Evolutionary conservation across 1,140 invertebrate species (phyloP).

Genomic region (Drosophila dunni): DNA sequence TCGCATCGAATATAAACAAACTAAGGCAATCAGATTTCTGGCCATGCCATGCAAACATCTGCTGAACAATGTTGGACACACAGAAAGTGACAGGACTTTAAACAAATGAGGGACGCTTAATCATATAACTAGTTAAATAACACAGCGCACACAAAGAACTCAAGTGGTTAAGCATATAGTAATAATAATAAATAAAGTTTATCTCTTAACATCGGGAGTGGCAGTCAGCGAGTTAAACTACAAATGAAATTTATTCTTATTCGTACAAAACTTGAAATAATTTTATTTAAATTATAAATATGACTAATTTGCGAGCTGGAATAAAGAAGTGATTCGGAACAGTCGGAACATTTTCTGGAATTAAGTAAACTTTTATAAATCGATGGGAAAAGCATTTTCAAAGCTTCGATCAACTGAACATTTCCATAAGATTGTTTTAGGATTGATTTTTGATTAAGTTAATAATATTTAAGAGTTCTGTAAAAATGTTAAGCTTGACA

Average conservation of each 20-base stretch:
- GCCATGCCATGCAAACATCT: slow-evolving; percentile 47
- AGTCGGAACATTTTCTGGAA: no score
- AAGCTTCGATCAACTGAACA: no score
- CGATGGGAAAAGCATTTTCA: no score
- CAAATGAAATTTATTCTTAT: not conserved
- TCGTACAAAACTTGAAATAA: not conserved
- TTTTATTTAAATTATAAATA: not conserved
- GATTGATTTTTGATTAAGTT: no score
- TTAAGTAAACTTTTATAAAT: not conserved
- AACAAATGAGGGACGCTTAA: slow-evolving; percentile 13
- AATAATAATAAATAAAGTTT: not conserved
- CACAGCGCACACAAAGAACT: not conserved
- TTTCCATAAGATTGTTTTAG: no score
- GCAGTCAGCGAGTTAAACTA: not conserved
- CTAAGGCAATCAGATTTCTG: slow-evolving; percentile 15
- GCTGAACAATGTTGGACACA: slow-evolving; percentile 5
- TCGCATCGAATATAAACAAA: slow-evolving; percentile 12
- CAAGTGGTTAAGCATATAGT: not conserved
- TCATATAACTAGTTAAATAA: not conserved
- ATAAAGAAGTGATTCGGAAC: not conserved
- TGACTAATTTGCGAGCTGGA: slow-evolving; percentile 9
- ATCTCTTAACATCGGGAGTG: not conserved
- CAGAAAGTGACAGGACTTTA: not conserved
- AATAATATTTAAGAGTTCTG: no score
- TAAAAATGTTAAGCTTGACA: no score